Percentiles rank a stretch among this genome's conserved stretches.
These are phyloP conservation scores for Cyanoderma ruficeps DNA, from an alignment of 2,113 vertebrate species.

Conservation along the genomic window DNA sequence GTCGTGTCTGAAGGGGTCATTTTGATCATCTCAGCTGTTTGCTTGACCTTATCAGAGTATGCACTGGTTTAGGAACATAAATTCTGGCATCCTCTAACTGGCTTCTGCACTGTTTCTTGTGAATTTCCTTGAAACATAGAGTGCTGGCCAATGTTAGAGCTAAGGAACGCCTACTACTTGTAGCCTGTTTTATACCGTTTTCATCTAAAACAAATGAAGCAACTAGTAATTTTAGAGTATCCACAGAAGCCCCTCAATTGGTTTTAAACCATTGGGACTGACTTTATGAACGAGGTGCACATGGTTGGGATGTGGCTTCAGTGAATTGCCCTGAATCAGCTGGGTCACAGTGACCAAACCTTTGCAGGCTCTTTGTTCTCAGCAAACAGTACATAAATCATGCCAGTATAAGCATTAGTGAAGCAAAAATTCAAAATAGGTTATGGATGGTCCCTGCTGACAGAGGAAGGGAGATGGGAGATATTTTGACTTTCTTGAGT, in stretches of 20 bases:
- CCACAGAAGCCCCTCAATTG: neutral
- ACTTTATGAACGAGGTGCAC: neutral
- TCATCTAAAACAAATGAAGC: neutral
- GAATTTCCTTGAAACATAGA: neutral
- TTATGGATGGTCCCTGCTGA: neutral
- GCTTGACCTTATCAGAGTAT: neutral
- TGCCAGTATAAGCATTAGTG: neutral
- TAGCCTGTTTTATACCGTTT: neutral
- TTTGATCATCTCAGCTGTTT: neutral
- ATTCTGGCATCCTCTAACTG: neutral
- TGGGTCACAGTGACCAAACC: neutral
- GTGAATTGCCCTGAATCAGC: neutral
- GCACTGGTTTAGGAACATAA: neutral
- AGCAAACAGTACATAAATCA: constrained; percentile 11
- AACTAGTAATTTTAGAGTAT: neutral
- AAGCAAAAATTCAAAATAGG: constrained; percentile 1
- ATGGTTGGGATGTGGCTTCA: neutral
- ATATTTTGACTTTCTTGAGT: neutral
- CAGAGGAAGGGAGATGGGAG: neutral
- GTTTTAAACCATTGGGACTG: neutral
- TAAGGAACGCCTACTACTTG: neutral
- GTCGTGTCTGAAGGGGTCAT: neutral
- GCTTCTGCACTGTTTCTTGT: neutral
- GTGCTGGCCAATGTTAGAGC: neutral
- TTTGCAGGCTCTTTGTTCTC: neutral